These are phyloP conservation scores for Polyergus mexicanus DNA, from an alignment of 1,140 invertebrate genomes.

Conservation along the genomic window DNA sequence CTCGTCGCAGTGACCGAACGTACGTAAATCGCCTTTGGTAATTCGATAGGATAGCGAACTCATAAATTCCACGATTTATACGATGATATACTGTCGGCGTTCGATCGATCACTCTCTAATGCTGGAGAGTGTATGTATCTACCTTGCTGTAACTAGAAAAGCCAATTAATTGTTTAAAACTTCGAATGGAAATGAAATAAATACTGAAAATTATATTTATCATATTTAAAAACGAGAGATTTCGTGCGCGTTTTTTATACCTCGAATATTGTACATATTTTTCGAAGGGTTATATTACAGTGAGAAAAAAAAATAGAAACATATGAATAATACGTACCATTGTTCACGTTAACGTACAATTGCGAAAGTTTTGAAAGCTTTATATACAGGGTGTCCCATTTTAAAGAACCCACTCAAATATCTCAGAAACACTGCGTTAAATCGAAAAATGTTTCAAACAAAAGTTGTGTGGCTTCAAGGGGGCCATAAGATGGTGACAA, in stretches of 20 bases:
- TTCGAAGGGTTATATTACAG: not conserved
- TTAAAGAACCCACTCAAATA: too few relatives aligned
- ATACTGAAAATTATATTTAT: not conserved
- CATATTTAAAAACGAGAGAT: not conserved
- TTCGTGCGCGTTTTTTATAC: constrained; percentile 3
- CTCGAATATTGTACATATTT: not conserved
- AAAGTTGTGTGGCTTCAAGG: too few relatives aligned
- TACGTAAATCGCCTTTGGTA: constrained; percentile 78
- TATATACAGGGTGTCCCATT: too few relatives aligned
- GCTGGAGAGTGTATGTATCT: constrained; percentile 6
- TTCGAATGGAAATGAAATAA: constrained; percentile 60
- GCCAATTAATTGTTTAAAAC: constrained; percentile 68
- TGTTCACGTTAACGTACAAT: constrained; percentile 16
- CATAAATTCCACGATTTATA: constrained; percentile 76
- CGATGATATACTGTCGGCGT: constrained; percentile 73
- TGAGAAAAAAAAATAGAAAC: not conserved
- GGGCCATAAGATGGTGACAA: too few relatives aligned
- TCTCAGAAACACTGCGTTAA: too few relatives aligned
- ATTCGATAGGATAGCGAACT: constrained; percentile 72
- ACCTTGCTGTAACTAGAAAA: constrained; percentile 57
- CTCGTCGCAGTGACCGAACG: constrained; percentile 50
- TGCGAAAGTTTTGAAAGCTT: constrained; percentile 32
- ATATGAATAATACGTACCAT: not conserved
- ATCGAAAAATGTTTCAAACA: too few relatives aligned
- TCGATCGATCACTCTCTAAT: constrained; percentile 39